Percentiles rank a stretch among this genome's conserved stretches.
phyloP scores from a whole-genome alignment of 2,113 vertebrate genomes.

The Chloropsis hardwickii region DNA sequence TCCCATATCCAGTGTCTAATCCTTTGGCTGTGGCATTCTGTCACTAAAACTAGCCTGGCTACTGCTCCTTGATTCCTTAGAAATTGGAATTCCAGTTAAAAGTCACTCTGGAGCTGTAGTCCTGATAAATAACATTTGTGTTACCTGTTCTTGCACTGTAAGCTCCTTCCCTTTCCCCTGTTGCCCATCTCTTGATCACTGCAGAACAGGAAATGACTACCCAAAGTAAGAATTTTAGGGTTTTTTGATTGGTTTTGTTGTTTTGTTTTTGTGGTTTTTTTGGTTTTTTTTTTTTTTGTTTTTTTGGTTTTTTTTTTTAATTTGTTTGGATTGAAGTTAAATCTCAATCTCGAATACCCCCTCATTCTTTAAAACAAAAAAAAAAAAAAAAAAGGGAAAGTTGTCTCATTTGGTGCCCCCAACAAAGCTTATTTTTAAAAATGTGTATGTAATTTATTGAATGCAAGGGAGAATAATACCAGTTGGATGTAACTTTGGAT shows the following conservation, averaged over 20 bases:
- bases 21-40: background rate
- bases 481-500: background rate
- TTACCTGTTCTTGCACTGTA: background rate
- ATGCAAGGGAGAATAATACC: background rate
- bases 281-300: too few relatives aligned
- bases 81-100: background rate
- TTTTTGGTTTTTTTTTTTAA: accelerated
- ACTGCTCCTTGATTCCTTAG: background rate
- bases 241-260: accelerated
- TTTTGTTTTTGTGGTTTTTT: background rate
- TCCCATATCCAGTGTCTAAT: background rate
- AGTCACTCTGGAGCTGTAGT: background rate
- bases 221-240: background rate
- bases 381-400: background rate
- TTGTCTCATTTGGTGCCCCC: background rate
- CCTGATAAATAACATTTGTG: background rate
- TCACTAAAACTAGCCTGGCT: background rate
- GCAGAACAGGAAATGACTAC: background rate
- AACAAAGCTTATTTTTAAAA: background rate
- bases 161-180: background rate
- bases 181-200: background rate
- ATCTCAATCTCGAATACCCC: background rate
- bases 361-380: background rate
- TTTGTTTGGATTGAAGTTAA: background rate
- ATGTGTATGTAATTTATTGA: background rate